Evolutionary conservation across 2,797 vertebrate genomes (phyloP).

Genomic region (Novumbra hubbsi): DNA sequence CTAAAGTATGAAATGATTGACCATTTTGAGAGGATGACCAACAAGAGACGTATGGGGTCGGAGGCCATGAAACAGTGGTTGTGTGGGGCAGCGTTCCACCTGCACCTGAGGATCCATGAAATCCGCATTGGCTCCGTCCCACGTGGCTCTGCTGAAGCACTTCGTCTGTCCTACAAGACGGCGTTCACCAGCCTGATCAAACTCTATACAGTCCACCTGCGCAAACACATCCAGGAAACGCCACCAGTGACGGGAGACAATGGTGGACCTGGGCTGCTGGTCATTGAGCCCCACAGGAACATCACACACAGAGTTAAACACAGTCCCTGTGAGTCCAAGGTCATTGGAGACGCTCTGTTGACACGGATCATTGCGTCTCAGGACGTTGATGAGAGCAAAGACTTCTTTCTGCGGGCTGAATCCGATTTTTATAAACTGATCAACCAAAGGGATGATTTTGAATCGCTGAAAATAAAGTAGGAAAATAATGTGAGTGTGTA

Average conservation of each 20-base stretch:
- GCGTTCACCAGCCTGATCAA: constrained; percentile 8
- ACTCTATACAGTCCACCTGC: constrained; percentile 5
- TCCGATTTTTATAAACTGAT: constrained; percentile 2
- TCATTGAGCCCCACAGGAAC: constrained; percentile 8
- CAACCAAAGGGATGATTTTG: constrained; percentile 7
- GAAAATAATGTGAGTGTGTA: background rate
- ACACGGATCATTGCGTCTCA: constrained; percentile 9
- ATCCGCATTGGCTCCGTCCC: constrained; percentile 1
- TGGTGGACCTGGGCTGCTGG: background rate
- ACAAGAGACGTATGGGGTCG: background rate
- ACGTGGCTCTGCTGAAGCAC: constrained; percentile 1
- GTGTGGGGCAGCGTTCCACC: constrained; percentile 3
- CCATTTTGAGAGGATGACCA: constrained; percentile 11
- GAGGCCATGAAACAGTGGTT: constrained; percentile 8
- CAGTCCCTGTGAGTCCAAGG: constrained; percentile 10
- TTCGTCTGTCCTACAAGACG: constrained; percentile 12
- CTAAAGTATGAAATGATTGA: constrained; percentile 5
- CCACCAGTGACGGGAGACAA: background rate
- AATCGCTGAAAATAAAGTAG: background rate
- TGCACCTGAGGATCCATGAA: constrained; percentile 17
- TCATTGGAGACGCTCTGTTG: constrained; percentile 5
- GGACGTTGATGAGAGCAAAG: background rate
- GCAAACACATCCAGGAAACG: background rate
- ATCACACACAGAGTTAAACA: background rate
- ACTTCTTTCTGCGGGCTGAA: constrained; percentile 7